Evolutionary conservation across 2,888 invertebrate genomes (phyloP), one percentile per base, ranked within the genome.

Genomic region (Cremastinae sp.): DNA sequence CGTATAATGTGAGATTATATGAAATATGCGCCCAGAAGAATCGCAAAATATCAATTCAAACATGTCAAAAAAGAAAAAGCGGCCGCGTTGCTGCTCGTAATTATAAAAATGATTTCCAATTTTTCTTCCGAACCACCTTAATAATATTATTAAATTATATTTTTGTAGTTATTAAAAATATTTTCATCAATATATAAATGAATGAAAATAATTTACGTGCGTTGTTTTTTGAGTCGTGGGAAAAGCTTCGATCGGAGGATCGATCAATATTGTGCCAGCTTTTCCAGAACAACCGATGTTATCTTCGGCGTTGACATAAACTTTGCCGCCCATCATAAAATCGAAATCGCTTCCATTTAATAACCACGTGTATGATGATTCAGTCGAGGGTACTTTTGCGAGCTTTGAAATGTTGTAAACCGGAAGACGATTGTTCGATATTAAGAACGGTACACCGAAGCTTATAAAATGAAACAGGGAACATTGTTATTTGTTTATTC

Each of bases 361-460:
- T 8, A 77, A 49, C 86, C 85, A 86, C 0, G 47, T 3, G 59
- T 84, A 88, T 0, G 70, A 80, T 22, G 68, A 75, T 10, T 58
- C 73, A 20, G 68, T 54, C 5, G 79, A 70, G 14, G 78, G 64
- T 7, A 84, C 80, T 0, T 66, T 69, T 28, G 78, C 80, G 73
- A 89, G 81, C 56, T 81, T 73, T 0, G 86, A 83, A 47, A 82
- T 82, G 73, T 89, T 87, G 64, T 85, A 88, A 22, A 88, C 83
- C 18, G 81, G 80, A 10, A 85, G 53, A 0, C 85, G 86, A 43
- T 80, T 84, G 69, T 82, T 85, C 10, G 88, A 86, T 28, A 81
- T 82, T 36, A 87, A 70, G 28, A 86, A 76, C 2, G 87, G 86
- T 14, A 83, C 66, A 1, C 87, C 87, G 22, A 84, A 75, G 47